These are phyloP conservation scores for Rhamphomyia laevipes DNA, from an alignment of 2,888 invertebrate genomes.

Conservation along the genomic window DNA sequence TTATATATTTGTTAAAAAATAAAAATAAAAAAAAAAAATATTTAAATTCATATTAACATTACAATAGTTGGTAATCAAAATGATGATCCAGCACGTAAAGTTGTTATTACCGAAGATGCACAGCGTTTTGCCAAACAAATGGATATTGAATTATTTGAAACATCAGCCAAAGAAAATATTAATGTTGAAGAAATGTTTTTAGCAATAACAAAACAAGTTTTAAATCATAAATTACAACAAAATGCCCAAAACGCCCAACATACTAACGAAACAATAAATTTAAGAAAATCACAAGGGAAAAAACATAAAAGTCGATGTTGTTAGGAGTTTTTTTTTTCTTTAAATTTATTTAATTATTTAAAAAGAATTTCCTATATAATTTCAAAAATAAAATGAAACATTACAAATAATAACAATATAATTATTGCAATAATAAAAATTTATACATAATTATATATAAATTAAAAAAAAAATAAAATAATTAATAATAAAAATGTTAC, in stretches of 20 bases:
- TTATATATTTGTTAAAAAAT: background rate
- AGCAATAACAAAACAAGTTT: conserved; percentile 47
- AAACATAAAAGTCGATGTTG: conserved; percentile 36
- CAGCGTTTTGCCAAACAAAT: conserved; percentile 95
- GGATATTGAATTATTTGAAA: conserved; percentile 94
- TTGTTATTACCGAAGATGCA: conserved; percentile 94
- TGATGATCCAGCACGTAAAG: conserved; percentile 88
- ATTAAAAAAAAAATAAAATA: too few species aligned
- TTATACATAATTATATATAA: too few species aligned
- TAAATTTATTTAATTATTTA: too few species aligned
- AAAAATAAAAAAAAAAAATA: too few species aligned
- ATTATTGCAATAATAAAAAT: too few species aligned
- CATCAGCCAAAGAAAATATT: conserved; percentile 97
- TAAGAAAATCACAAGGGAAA: conserved; percentile 27
- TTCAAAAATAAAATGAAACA: too few species aligned
- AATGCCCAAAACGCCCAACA: conserved; percentile 34
- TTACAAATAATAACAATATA: too few species aligned
- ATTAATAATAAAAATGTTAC: too few species aligned
- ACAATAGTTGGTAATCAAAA: conserved; percentile 87
- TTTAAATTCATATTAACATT: too few species aligned
- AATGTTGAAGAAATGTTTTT: conserved; percentile 96
- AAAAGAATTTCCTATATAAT: too few species aligned
- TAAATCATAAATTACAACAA: conserved; percentile 33
- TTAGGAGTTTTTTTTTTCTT: conserved; percentile 14
- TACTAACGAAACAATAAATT: conserved; percentile 30